A percentile compares a stretch with the other conserved stretches of the same genome.
These are phyloP conservation scores for Himalopsyche anomala DNA, from an alignment of 2,888 invertebrate genomes.

Conservation along the genomic window DNA sequence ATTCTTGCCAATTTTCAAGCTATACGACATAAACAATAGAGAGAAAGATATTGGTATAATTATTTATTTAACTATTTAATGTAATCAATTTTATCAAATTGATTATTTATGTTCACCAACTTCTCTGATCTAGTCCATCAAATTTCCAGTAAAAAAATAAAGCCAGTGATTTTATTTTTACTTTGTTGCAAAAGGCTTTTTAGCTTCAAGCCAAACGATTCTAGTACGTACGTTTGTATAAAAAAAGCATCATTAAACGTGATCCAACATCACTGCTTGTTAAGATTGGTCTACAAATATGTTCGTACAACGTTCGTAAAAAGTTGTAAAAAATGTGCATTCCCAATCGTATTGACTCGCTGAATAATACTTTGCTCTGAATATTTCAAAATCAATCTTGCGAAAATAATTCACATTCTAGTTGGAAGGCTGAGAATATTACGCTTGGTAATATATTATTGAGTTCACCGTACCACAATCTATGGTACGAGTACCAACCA, in stretches of 20 bases:
- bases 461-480: too few species aligned
- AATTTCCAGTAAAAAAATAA: too few species aligned
- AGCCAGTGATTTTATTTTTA: too few species aligned
- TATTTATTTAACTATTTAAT: too few species aligned
- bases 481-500: too few species aligned
- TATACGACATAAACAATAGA: too few species aligned
- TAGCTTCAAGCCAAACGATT: not conserved
- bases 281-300: not conserved
- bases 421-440: not conserved
- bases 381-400: constrained; percentile 10
- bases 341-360: not conserved
- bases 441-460: not conserved
- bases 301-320: not conserved
- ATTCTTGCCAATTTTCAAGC: too few species aligned
- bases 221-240: not conserved
- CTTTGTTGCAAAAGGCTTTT: too few species aligned
- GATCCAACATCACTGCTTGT: not conserved
- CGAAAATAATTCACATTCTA: not conserved
- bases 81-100: too few species aligned
- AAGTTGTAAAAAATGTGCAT: constrained; percentile 15
- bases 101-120: too few species aligned
- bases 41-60: too few species aligned
- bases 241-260: not conserved
- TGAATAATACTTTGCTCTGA: not conserved
- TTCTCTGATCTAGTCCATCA: too few species aligned